Conservation (phyloP, 1,140 invertebrate species). For the Drosophila sulfurigaster region DNA sequence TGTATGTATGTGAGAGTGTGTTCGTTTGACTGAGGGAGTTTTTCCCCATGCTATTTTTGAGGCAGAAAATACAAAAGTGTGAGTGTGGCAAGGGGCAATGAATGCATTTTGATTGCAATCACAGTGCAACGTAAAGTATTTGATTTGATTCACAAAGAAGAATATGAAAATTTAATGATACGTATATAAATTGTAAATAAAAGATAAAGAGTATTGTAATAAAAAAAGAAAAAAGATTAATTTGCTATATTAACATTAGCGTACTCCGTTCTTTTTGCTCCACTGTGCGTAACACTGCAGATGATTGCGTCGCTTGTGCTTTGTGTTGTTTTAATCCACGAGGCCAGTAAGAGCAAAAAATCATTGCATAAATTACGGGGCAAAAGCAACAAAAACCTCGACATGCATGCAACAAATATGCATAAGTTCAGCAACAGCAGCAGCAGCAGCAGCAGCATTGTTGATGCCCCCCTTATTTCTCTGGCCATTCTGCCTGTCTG, state of each 20-base stretch:
- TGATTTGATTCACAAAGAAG: neutral
- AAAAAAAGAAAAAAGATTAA: no score
- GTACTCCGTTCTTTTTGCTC: neutral
- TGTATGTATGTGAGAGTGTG: slow-evolving; percentile 14
- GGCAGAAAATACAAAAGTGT: slow-evolving; percentile 57
- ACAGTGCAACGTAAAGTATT: slow-evolving; percentile 39
- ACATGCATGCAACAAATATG: slow-evolving; percentile 73
- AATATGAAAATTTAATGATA: neutral
- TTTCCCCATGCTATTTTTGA: slow-evolving; percentile 51
- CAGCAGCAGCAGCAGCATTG: slow-evolving; percentile 3
- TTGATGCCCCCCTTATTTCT: neutral
- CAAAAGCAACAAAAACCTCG: slow-evolving; percentile 39
- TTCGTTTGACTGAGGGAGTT: slow-evolving; percentile 12
- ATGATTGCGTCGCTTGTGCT: slow-evolving; percentile 46
- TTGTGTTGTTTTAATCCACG: slow-evolving; percentile 63
- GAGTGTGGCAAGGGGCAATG: slow-evolving; percentile 40
- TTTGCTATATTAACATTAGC: no score
- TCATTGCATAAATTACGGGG: slow-evolving; percentile 74
- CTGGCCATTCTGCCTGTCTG: neutral
- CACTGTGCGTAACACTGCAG: slow-evolving; percentile 34
- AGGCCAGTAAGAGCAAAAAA: slow-evolving; percentile 54
- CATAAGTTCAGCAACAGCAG: slow-evolving; percentile 50
- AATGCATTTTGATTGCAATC: slow-evolving; percentile 75
- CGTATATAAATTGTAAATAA: no score
- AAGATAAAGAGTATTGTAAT: no score